Conservation (phyloP, 1,140 invertebrate species). For the Hycleus cichorii region DNA sequence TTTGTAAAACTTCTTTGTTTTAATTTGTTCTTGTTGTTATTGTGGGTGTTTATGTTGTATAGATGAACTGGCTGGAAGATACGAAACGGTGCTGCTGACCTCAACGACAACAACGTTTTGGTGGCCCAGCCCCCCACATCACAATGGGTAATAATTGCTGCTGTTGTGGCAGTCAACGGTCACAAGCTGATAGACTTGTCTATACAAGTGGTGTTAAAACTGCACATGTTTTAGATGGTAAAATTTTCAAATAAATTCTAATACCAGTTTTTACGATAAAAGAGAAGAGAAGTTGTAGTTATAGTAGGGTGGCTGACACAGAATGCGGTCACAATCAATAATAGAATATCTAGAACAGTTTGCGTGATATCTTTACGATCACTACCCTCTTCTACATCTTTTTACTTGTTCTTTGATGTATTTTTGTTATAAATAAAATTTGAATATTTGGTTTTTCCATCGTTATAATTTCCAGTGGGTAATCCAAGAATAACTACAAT, state of each 20-base stretch:
- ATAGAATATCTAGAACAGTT: not conserved
- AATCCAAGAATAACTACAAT: not conserved
- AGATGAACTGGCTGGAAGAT: conserved; percentile 11
- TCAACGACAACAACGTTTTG: conserved; percentile 1
- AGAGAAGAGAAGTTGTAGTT: not conserved
- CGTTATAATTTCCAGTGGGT: conserved; percentile 1
- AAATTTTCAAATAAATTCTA: not conserved
- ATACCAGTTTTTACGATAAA: not conserved
- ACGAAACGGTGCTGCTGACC: conserved; percentile 4
- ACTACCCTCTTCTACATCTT: not conserved
- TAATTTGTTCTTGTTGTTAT: no score
- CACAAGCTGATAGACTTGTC: conserved; percentile 6
- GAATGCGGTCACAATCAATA: not conserved
- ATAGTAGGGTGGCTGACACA: not conserved
- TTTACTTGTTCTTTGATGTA: not conserved
- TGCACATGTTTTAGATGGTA: conserved; percentile 6
- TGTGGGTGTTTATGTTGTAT: conserved; percentile 10
- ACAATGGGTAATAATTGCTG: conserved; percentile 26
- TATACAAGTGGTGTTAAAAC: conserved; percentile 5
- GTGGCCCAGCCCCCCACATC: not conserved
- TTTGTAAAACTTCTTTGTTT: no score
- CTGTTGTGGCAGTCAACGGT: conserved; percentile 19
- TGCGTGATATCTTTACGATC: not conserved
- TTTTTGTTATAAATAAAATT: not conserved
- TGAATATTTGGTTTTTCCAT: no score